Evolutionary conservation across 2,113 vertebrate species (phyloP), one percentile per base, ranked within the genome.

Genomic region (Stegastes partitus): DNA sequence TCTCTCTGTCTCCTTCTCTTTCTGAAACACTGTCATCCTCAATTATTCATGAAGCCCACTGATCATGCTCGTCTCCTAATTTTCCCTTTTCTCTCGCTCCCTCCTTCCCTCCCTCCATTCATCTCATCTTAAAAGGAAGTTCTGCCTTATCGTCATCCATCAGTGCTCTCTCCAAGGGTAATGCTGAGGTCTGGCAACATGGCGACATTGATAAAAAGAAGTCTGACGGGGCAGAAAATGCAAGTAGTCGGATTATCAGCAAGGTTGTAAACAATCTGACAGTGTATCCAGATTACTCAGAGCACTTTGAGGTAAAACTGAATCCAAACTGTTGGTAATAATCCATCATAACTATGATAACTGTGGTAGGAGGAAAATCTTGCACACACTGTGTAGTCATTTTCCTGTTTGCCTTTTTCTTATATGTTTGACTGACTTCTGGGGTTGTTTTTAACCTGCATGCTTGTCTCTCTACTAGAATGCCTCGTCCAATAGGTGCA

Each of bases 41-140:
- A 88, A 88, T 88, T 85, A 94, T 93, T 93, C 84, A 93, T 79
- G 73, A 88, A 31, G 14, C 25, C 42, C 79, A 89, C 85, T 81
- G 74, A 93, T 88, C 86, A 85, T 67, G 67, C 28, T 68, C 55
- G 77, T 45, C 74, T 81, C 53, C 18, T 51, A 25, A 72, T 71
- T 51, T 62, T 44, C 51, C 19, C 15, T 56, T 66, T 54, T 51
- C 37, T 63, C n/a, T 59, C 31, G 8, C 31, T 11, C 42, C 8
- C 11, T 80, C n/a, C 23, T 23, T 18, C 58, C 23, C 44, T 53
- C 26, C 34, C 54, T 68, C 56, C 16, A 66, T 75, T 68, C 23
- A 59, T 63, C 14, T 44, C 39, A 2, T 49, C 15, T 34, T 51
- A 45, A 62, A 75, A 79, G 31, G 25, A 54, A 10, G 57, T 11